These are phyloP conservation scores for Celastrina argiolus DNA, from an alignment of 2,888 invertebrate genomes.

Conservation along the genomic window DNA sequence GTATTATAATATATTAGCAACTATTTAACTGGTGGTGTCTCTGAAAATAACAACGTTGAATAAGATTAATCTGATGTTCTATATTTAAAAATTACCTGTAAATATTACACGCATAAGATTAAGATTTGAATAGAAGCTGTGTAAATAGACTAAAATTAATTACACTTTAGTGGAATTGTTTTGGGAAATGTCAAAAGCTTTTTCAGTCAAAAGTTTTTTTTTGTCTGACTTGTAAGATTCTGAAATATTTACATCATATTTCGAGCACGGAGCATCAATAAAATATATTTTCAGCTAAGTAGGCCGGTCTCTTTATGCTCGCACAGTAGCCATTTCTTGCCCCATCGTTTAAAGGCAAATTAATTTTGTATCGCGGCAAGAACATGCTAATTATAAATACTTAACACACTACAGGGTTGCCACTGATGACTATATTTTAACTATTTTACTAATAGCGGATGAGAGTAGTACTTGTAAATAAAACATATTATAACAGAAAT, in stretches of 20 bases:
- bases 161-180: neutral
- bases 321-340: slow-evolving; percentile 14
- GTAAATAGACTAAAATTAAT: neutral
- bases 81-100: neutral
- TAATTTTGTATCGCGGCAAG: neutral
- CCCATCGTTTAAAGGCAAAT: slow-evolving; percentile 11
- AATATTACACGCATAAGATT: neutral
- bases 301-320: neutral
- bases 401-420: slow-evolving; percentile 22
- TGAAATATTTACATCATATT: neutral
- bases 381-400: slow-evolving; percentile 26
- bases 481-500: neutral
- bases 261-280: too few relatives aligned
- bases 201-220: neutral
- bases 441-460: neutral
- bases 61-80: neutral
- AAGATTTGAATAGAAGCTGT: neutral
- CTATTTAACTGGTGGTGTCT: too few relatives aligned
- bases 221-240: neutral
- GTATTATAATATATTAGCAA: too few relatives aligned
- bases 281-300: too few relatives aligned
- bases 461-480: neutral
- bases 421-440: neutral
- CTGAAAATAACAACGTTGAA: neutral
- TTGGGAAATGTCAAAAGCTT: neutral